phyloP scores from a whole-genome alignment of 2,113 vertebrate genomes.

The Diadophis punctatus region DNA sequence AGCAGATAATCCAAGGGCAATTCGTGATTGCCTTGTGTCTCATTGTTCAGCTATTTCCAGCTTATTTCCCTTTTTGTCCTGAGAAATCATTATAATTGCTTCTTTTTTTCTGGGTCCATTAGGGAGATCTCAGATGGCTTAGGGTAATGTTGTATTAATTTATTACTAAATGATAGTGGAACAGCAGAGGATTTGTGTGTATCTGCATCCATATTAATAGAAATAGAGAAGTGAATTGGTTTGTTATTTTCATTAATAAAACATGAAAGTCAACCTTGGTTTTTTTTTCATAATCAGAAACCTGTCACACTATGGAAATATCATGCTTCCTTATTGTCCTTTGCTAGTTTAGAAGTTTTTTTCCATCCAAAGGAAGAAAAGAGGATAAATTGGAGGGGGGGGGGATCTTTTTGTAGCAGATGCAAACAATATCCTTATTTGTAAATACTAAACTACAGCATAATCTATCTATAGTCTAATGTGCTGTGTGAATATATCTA shows the following conservation, averaged over 20 bases:
- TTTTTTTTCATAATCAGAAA: background rate
- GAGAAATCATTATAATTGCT: slow-evolving; percentile 26
- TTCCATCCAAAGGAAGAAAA: background rate
- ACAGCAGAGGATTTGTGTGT: slow-evolving; percentile 3
- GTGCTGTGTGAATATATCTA: background rate
- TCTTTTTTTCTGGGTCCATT: slow-evolving; percentile 25
- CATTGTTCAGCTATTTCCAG: slow-evolving; percentile 5
- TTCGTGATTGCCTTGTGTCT: background rate
- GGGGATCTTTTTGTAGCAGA: background rate
- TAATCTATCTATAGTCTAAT: background rate
- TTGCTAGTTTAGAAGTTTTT: background rate
- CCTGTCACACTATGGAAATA: background rate
- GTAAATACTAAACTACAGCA: background rate
- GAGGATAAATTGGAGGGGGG: background rate
- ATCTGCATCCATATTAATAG: slow-evolving; percentile 24
- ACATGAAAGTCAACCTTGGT: background rate
- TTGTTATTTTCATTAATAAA: slow-evolving; percentile 12
- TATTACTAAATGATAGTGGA: slow-evolving; percentile 19
- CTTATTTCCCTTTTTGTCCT: background rate
- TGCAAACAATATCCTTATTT: background rate
- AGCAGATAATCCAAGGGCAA: slow-evolving; percentile 3
- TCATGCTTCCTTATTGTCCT: background rate
- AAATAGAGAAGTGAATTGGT: background rate
- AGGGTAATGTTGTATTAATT: slow-evolving; percentile 27
- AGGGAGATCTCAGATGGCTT: slow-evolving; percentile 27